Evolutionary conservation across 2,797 vertebrate species (phyloP).

Genomic region (Sternarchorhynchus goeldii): DNA sequence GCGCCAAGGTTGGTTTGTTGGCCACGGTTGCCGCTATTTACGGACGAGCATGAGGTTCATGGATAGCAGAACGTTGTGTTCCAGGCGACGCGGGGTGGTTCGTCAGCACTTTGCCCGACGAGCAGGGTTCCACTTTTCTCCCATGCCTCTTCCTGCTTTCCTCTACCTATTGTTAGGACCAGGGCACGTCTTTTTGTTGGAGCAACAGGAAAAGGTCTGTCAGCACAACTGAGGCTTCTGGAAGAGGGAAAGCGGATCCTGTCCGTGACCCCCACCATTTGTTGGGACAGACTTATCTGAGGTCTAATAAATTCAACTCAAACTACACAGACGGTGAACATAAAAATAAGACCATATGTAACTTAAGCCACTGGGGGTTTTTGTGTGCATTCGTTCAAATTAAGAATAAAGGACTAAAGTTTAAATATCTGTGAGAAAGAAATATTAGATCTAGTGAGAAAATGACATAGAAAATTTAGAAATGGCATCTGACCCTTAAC

Average conservation of each 20-base stretch:
- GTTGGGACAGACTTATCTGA: conserved; percentile 4
- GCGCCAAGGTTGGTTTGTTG: conserved; percentile 62
- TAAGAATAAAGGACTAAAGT: too few relatives aligned
- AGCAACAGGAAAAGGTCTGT: conserved; percentile 70
- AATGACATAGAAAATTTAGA: too few relatives aligned
- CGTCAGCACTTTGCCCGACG: conserved; percentile 69
- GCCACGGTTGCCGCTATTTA: conserved; percentile 42
- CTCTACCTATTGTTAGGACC: conserved; percentile 58
- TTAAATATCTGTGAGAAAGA: too few relatives aligned
- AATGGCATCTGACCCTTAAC: not conserved
- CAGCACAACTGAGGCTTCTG: conserved; percentile 71
- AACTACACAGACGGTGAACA: too few relatives aligned
- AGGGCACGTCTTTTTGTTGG: conserved; percentile 42
- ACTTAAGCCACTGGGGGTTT: too few relatives aligned
- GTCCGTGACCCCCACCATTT: conserved; percentile 49
- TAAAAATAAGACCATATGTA: not conserved
- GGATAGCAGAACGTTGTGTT: conserved; percentile 48
- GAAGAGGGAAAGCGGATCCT: conserved; percentile 51
- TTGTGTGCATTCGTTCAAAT: too few relatives aligned
- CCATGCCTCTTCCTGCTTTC: conserved; percentile 59
- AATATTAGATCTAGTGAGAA: too few relatives aligned
- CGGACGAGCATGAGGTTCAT: conserved; percentile 45
- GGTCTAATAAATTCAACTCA: conserved; percentile 41
- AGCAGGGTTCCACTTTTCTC: conserved; percentile 22
- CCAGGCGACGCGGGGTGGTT: conserved; percentile 27